Evolutionary conservation across 1,140 invertebrate genomes (phyloP), one percentile per base, ranked within the genome.

Genomic region (Bombus turneri): DNA sequence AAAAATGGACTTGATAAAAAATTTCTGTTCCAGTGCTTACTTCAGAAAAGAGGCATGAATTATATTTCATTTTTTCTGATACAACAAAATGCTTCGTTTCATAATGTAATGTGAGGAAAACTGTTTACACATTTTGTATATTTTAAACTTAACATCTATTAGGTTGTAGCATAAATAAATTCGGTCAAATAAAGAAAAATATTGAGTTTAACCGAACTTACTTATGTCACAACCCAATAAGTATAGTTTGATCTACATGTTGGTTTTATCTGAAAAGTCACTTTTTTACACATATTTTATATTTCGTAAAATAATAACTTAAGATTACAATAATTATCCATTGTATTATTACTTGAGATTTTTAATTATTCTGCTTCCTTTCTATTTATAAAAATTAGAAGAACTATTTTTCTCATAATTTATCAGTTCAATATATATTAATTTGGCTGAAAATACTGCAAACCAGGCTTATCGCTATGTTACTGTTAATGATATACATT

Each of bases 1-100:
- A 82, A 85, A 88, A 89, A 86, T 91, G 90, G 90, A 91, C 90
- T 88, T 86, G 85, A 84, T 88, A 86, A 91, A 86, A 85, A 90
- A 83, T 82, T 88, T 87, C 8, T 75, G 82, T 91, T 91, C 69
- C 84, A 88, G 75, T 90, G 86, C 81, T 86, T 91, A 88, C n/a
- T 77, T 81, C 73, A 57, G 31, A 76, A 76, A 87, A 66, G 71
- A 88, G 47, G 41, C 57, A 62, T 76, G 37, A 88, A 79, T 86
- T 73, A 86, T 79, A 83, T 85, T 84, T 72, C 68, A 76, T 88
- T 73, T 86, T 73, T 83, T 37, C 57, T 22, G 12, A 85, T 18
- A 83, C 64, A 47, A 74, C 34, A 59, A 25, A 81, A 43, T 68
- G 83, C 18, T 83, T 81, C 31, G 5, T 69, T 85, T 37, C 53